A percentile compares a stretch with the other conserved stretches of the same genome.
These are phyloP conservation scores for Rhadinocentrus ornatus DNA, from an alignment of 2,797 vertebrate species.

Conservation along the genomic window DNA sequence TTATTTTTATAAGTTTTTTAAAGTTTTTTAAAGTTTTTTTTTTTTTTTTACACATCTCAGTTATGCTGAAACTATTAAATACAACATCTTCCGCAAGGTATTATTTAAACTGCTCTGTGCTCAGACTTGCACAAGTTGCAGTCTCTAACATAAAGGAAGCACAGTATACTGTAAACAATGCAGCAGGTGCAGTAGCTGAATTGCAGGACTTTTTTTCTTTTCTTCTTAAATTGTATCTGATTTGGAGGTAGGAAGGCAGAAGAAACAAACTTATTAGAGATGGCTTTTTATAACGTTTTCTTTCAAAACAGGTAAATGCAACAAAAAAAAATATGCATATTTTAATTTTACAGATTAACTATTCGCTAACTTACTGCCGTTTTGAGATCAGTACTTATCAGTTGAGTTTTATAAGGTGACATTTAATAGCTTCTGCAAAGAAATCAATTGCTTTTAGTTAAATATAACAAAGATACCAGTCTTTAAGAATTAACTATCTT, in stretches of 20 bases:
- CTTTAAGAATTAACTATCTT: neutral
- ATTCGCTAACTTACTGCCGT: too few relatives aligned
- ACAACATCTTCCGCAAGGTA: neutral
- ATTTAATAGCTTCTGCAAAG: neutral
- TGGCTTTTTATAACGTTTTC: neutral
- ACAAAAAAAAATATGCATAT: too few relatives aligned
- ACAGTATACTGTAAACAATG: neutral
- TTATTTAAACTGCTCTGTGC: neutral
- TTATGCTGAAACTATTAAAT: neutral
- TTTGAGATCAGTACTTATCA: too few relatives aligned
- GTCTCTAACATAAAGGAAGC: neutral
- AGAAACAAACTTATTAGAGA: neutral
- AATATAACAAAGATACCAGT: slow-evolving; percentile 3
- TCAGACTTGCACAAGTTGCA: neutral
- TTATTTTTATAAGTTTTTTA: slow-evolving; percentile 6
- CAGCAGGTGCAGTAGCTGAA: neutral
- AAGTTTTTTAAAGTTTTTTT: too few relatives aligned
- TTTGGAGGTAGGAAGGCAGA: neutral
- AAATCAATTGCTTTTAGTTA: slow-evolving; percentile 36
- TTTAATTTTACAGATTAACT: too few relatives aligned
- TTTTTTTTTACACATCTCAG: neutral
- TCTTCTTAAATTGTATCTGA: too few relatives aligned
- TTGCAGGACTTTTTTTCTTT: neutral
- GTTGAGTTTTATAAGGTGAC: too few relatives aligned
- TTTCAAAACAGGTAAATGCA: too few relatives aligned